A percentile compares a stretch with the other conserved stretches of the same genome.
Evolutionary conservation across 2,113 vertebrate genomes (phyloP).

Genomic region (Rutilus rutilus): DNA sequence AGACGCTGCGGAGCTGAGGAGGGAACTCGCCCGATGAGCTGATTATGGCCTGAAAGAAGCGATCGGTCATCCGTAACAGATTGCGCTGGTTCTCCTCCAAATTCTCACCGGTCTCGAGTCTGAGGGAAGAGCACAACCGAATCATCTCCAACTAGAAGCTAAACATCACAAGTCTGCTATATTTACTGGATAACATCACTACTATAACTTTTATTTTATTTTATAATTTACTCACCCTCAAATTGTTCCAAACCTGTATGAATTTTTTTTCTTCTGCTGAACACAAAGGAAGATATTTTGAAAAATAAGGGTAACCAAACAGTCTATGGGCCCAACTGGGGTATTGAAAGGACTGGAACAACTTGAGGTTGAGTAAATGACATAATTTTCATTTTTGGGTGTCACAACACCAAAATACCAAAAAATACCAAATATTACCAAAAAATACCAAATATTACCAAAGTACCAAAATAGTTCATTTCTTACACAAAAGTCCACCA

Average conservation of each 20-base stretch:
- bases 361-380: too few species aligned
- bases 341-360: too few species aligned
- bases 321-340: too few species aligned
- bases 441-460: too few species aligned
- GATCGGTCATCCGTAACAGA: constrained; percentile 93
- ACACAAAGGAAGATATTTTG: too few species aligned
- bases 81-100: constrained; percentile 93
- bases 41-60: constrained; percentile 95
- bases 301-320: too few species aligned
- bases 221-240: too few species aligned
- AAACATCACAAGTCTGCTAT: not conserved
- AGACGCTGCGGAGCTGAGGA: constrained; percentile 94
- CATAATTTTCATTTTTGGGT: too few species aligned
- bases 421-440: too few species aligned
- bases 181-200: not conserved
- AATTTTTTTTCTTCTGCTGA: too few species aligned
- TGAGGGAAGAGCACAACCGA: constrained; percentile 56
- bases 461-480: not conserved
- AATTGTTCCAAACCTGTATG: too few species aligned
- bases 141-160: not conserved
- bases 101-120: constrained; percentile 88
- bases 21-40: constrained; percentile 92
- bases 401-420: not conserved
- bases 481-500: not conserved
- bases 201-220: too few species aligned